Percentiles rank a stretch among this genome's conserved stretches.
phyloP scores from a whole-genome alignment of 2,113 vertebrate genomes.

The Oncorhynchus nerka region DNA sequence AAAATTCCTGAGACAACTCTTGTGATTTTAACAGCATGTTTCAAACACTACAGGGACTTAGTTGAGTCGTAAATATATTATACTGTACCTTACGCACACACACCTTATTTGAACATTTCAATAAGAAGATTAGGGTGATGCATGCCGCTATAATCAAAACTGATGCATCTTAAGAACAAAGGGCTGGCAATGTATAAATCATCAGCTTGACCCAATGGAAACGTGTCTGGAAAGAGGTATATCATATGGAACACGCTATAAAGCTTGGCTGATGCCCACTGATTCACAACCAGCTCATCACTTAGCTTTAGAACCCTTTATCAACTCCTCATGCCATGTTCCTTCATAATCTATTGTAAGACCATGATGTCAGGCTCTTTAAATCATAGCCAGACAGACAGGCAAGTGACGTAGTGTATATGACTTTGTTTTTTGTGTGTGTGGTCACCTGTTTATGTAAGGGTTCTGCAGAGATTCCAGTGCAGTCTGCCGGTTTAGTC shows the following conservation, averaged over 20 bases:
- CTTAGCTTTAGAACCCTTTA: neutral
- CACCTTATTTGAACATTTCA: neutral
- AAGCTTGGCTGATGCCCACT: neutral
- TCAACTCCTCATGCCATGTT: neutral
- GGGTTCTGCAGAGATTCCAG: constrained; percentile 87
- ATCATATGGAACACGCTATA: neutral
- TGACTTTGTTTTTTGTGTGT: neutral
- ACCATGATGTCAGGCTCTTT: neutral
- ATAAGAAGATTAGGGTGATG: neutral
- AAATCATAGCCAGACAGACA: neutral
- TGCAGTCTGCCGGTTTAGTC: constrained; percentile 81
- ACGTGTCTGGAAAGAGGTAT: neutral
- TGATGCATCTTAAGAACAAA: neutral
- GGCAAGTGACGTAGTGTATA: neutral
- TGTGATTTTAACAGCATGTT: constrained; percentile 3
- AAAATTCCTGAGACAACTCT: too few relatives aligned
- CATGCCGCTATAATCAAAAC: neutral
- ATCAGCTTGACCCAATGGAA: neutral
- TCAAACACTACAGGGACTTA: neutral
- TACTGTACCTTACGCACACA: neutral
- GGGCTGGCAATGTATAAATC: neutral
- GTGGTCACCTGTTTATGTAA: constrained; percentile 85
- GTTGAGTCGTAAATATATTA: neutral
- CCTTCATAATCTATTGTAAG: neutral
- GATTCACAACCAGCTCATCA: neutral